Evolutionary conservation across 2,797 vertebrate species (phyloP).

Genomic region (Periparus ater): DNA sequence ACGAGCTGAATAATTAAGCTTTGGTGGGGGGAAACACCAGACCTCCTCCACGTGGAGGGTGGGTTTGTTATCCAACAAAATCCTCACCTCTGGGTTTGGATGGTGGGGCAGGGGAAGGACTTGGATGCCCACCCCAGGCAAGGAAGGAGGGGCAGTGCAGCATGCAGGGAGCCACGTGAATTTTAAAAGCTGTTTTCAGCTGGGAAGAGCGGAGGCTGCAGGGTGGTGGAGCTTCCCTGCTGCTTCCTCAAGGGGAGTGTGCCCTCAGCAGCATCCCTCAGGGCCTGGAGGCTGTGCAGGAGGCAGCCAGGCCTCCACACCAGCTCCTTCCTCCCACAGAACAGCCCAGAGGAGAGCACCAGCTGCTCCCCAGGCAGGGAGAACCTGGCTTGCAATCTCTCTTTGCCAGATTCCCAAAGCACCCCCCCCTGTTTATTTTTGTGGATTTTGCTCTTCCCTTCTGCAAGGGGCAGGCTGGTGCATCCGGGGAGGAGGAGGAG

Average conservation of each 20-base stretch:
- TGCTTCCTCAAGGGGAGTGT: not conserved
- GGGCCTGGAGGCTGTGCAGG: not conserved
- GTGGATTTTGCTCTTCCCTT: not conserved
- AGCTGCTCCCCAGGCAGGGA: not conserved
- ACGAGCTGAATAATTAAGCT: not conserved
- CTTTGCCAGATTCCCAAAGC: not conserved
- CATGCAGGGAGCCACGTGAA: not conserved
- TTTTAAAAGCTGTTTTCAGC: not conserved
- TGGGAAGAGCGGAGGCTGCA: not conserved
- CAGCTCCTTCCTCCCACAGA: not conserved
- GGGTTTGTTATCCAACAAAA: not conserved
- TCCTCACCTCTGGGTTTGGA: not conserved
- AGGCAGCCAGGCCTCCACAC: fast-evolving
- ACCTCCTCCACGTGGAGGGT: fast-evolving
- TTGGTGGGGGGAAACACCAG: not conserved
- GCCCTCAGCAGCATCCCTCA: not conserved
- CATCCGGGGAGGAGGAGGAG: not conserved
- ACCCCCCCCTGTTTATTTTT: fast-evolving
- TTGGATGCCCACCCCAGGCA: not conserved
- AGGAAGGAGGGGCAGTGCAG: not conserved
- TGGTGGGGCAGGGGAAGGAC: not conserved
- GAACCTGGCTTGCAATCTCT: not conserved
- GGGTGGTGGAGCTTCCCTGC: not conserved
- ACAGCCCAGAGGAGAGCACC: not conserved
- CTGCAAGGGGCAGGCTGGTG: not conserved